Evolutionary conservation across 2,888 invertebrate genomes (phyloP).

Genomic region (Pyrochroa serraticornis): DNA sequence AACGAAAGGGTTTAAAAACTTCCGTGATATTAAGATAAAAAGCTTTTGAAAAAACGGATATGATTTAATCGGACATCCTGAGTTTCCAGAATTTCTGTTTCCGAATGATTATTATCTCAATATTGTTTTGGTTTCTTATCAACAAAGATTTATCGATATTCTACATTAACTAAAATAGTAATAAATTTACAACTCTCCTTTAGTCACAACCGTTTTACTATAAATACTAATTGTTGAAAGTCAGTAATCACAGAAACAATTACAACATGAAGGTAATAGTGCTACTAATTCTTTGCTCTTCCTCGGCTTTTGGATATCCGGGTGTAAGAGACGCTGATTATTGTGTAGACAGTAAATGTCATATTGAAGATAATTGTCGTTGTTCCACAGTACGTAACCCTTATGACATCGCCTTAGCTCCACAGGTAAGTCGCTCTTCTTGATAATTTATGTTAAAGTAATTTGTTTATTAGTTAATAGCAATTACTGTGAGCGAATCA

Average conservation of each 20-base stretch:
- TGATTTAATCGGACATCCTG: too few species aligned
- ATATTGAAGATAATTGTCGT: conserved; percentile 36
- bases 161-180: too few species aligned
- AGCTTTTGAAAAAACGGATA: too few species aligned
- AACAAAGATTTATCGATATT: too few species aligned
- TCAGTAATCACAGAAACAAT: neutral
- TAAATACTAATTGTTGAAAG: neutral
- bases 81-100: too few species aligned
- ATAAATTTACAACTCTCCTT: too few species aligned
- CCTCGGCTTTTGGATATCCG: neutral
- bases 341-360: conserved; percentile 31
- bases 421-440: neutral
- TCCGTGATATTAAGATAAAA: too few species aligned
- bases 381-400: conserved; percentile 35
- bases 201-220: too few species aligned
- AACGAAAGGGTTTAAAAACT: too few species aligned
- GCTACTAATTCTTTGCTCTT: neutral
- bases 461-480: conserved; percentile 10
- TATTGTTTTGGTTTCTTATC: too few species aligned
- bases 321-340: conserved; percentile 9
- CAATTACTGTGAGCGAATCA: conserved; percentile 14
- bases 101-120: too few species aligned
- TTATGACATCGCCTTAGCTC: too few species aligned
- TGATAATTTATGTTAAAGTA: neutral
- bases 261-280: neutral